Base-by-base conservation (phyloP, 2,888 invertebrate genomes). In the Eutolmus rufibarbis region DNA sequence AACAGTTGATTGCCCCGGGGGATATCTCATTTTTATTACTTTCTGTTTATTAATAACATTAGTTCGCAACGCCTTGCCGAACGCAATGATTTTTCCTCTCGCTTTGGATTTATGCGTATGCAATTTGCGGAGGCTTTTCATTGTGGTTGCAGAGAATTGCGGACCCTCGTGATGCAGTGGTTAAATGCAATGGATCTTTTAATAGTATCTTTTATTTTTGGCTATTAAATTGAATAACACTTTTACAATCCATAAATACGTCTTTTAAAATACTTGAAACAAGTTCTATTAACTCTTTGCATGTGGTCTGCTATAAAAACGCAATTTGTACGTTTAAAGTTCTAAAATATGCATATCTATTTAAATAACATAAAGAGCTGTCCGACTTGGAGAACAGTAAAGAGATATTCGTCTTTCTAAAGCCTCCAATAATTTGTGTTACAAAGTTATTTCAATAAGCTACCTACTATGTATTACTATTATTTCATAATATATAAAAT, bases 1-100 rank as follows among this genome's bases (percentile, higher is more conserved):
- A 66, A 34, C 51, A 34, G 81, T 81, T 81, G 81, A 81, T 56
- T 81, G 81, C 81, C 81, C 81, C 51, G 16, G 28, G 43, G 56
- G 23, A 28, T 81, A 81, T 31, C 56, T 56, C 51, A 81, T 23
- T 81, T 81, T 81, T 51, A 56, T 81, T 81, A 34, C 51, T 81
- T 81, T 56, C 66, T 66, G 66, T 66, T 66, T 66, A 66, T 66
- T 66, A 66, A 66, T 66, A 66, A 66, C 23, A 66, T 66, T 66
- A 66, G 66, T 66, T 23, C 9, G 28, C 12, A 66, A 66, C 66
- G 66, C 23, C 12, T 66, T 66, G 28, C 12, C 12, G 28, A n/a
- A n/a, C 56, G 66, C 66, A 28, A 12, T 9, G 66, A 66, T 9
- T 66, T 66, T 66, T 66, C 23, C 66, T 66, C 66, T 66, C 66